These are phyloP conservation scores for Dusona sp. DNA, from an alignment of 2,888 invertebrate species.

Conservation along the genomic window DNA sequence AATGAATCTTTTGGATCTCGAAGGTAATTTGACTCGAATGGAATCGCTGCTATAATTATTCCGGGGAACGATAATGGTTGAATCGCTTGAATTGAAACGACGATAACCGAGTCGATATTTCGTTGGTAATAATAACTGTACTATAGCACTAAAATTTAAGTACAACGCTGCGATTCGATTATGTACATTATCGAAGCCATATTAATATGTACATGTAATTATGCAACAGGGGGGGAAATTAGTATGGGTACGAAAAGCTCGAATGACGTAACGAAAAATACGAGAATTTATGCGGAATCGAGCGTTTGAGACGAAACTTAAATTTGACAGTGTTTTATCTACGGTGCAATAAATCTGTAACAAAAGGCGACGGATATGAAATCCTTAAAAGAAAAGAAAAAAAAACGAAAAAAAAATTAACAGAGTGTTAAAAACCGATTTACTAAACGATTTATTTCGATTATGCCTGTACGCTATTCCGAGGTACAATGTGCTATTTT, in stretches of 20 bases:
- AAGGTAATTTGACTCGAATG: not conserved
- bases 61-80: not conserved
- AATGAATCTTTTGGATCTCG: not conserved
- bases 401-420: conserved; percentile 42
- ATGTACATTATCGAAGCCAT: conserved; percentile 62
- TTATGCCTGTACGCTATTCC: conserved; percentile 67
- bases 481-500: conserved; percentile 78
- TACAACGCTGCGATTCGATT: conserved; percentile 55
- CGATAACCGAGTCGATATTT: conserved; percentile 21
- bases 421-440: conserved; percentile 22
- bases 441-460: conserved; percentile 52
- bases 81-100: conserved; percentile 13
- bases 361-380: conserved; percentile 11
- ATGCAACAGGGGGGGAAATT: conserved; percentile 10
- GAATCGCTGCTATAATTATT: not conserved
- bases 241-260: conserved; percentile 19
- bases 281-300: conserved; percentile 2
- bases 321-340: conserved; percentile 48
- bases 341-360: conserved; percentile 59
- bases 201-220: conserved; percentile 56
- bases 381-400: not conserved
- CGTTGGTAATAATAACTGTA: conserved; percentile 50
- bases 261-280: conserved; percentile 32
- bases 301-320: conserved; percentile 12
- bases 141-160: conserved; percentile 49